Percentiles rank a stretch among this genome's conserved stretches.
Evolutionary conservation across 2,797 vertebrate genomes (phyloP).

Genomic region (Sebastes nivosus): DNA sequence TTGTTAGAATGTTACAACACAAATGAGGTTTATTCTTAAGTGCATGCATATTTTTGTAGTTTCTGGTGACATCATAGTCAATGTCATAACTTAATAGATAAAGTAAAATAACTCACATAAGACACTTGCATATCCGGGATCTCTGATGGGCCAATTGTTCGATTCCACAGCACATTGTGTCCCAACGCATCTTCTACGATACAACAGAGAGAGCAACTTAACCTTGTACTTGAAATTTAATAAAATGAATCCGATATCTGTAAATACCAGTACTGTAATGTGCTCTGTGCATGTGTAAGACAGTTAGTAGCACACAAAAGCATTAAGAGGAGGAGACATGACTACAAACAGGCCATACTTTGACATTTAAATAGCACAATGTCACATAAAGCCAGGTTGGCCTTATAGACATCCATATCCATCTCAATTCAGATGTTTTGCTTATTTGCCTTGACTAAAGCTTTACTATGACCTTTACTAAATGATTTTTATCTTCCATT

Average conservation of each 20-base stretch:
- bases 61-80: neutral
- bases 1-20: neutral
- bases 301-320: neutral
- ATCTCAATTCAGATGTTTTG: neutral
- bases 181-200: neutral
- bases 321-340: conserved; percentile 1
- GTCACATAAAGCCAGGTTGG: neutral
- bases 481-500: neutral
- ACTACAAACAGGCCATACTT: neutral
- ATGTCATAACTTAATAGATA: neutral
- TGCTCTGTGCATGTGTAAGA: neutral
- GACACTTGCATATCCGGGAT: neutral
- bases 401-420: neutral
- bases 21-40: neutral
- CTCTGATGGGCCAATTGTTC: neutral
- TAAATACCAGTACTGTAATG: neutral
- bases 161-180: neutral
- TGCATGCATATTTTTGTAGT: neutral
- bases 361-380: conserved; percentile 38
- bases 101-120: neutral
- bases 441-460: neutral
- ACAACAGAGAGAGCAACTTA: neutral
- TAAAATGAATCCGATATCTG: neutral
- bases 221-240: neutral
- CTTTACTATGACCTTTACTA: conserved; percentile 1